Base-by-base conservation (phyloP, 1,140 invertebrate species). In the Theocolax elegans region DNA sequence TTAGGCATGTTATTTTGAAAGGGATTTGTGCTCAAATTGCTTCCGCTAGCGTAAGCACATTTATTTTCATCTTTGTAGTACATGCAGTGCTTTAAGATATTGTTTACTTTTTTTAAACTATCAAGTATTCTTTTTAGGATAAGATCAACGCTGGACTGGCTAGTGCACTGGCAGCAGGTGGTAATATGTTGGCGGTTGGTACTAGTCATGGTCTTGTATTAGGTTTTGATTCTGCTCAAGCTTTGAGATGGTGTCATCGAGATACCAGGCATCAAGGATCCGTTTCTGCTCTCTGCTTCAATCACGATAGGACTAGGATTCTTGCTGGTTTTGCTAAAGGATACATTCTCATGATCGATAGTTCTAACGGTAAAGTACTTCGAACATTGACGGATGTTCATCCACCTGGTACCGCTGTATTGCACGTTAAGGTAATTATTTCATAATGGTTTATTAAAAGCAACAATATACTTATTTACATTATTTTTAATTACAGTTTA, bases 141-240 rank as follows among this genome's bases (percentile, higher is more conserved):
- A 89, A 94, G 73, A 93, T 97, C 21, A 92, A 95, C 86, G 94
- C 95, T 62, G 96, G 96, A 23, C 88, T 93, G 64, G 94, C 96
- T 2, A 96, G 95, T 75, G 91, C 94, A 21, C 89, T 93, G 25
- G 90, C 92, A 71, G 93, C 92, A 42, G 92, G 93, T 60, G 89
- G 90, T 1, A 90, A 91, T 53, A 90, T 94, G 77, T 92, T 97
- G 72, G 94, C 93, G 19, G 90, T 98, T 53, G 97, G 97, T 38
- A 98, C 96, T 44, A 96, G 95, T 42, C 95, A 97, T 86, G 96
- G 97, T 21, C 89, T 96, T 69, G 90, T 97, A 62, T 85, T 98
- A 15, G 91, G 95, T 60, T 98, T 98, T 88, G 95, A 96, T 88
- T 87, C 88, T 3, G 89, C 91, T 25, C 94, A 96, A 85, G 93